Base-by-base conservation (phyloP, 1,140 invertebrate species). In the Thaumetopoea pityocampa region DNA sequence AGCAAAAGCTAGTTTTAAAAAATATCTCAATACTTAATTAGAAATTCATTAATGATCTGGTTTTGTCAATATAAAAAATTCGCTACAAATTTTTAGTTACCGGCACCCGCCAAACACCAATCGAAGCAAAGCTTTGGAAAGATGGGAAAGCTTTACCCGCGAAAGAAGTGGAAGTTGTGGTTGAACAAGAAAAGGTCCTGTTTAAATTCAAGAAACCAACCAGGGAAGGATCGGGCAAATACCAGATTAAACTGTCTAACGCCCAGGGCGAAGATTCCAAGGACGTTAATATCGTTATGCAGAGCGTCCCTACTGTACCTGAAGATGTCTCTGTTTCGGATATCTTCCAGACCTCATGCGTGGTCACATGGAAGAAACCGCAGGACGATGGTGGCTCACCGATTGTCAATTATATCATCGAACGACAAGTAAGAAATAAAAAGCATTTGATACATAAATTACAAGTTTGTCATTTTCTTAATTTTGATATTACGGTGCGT, bases 341-440 rank as follows among this genome's bases (percentile, higher is more conserved):
- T 51, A 88, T 99, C 0, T 98, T 93, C 83, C 92, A 96, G 60
- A 95, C 94, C 41, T 94, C 93, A 8, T 99, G 97, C 81, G 90
- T 94, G 15, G 90, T 99, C 0, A 86, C 91, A 10, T 99, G 98
- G 94, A 96, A 98, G 57, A 88, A 91, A 37, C 95, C 96, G 0
- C 90, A 92, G 62, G 97, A 99, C 68, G 95, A 98, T 74, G 98
- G 98, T 68, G 97, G 97, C 27, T 85, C 92, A 32, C 94, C 96
- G 2, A 90, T 99, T 27, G 87, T 89, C 2, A 94, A 98, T 82
- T 99, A 99, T 69, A 83, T 97, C 6, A 92, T 99, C 56, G 98
- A 99, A 86, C 91, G 96, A 80, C 93, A 98, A 84, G 98, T 99
- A 51, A 55, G 16, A 24, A 6, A 11, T 15, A 8, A 4, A 28